Base-by-base conservation (phyloP, 2,113 vertebrate genomes). In the Rallus limicola region DNA sequence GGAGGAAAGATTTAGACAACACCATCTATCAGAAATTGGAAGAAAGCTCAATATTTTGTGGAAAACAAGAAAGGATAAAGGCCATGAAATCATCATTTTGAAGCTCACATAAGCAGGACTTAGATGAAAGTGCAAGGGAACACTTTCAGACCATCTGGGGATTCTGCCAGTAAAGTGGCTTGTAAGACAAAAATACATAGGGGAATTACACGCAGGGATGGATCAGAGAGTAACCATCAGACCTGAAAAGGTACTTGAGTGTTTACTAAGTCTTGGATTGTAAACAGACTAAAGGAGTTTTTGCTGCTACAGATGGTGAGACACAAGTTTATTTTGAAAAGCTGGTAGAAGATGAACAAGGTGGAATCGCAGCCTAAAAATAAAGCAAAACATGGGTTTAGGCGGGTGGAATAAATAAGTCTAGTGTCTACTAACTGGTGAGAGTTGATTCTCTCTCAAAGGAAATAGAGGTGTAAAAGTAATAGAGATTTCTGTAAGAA, bases 181-280 rank as follows among this genome's bases (percentile, higher is more conserved):
- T 72, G 67, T 74, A 77, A 92, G 64, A 90, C 82, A 86, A 90
- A 95, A 95, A 92, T 60, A 77, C 75, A 6, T 40, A 20, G 36
- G 67, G 53, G 75, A 90, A 65, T 55, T 55, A 77, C 50, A 63
- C 55, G 59, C 6, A 55, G 52, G 55, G 46, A 67, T 78, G 88
- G 68, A 90, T 86, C 80, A 88, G 72, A 92, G 81, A 77, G 59
- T 10, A 92, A 81, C 50, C 64, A 86, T 67, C 29, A 88, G 40
- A 92, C 59, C 82, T 69, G 55, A 82, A 92, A 86, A 86, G 64
- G n/a, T 72, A 82, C 67, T 58, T 33, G 31, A 91, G 40, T 53
- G 85, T 76, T 75, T 85, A 79, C 70, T 42, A 81, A 71, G 53
- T 53, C 69, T 40, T 87, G 53, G 60, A 36, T 3, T 40, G 36